phyloP scores from a whole-genome alignment of 53 echinoderm and acorn worm genomes.

The Echinarachnius parma region DNA sequence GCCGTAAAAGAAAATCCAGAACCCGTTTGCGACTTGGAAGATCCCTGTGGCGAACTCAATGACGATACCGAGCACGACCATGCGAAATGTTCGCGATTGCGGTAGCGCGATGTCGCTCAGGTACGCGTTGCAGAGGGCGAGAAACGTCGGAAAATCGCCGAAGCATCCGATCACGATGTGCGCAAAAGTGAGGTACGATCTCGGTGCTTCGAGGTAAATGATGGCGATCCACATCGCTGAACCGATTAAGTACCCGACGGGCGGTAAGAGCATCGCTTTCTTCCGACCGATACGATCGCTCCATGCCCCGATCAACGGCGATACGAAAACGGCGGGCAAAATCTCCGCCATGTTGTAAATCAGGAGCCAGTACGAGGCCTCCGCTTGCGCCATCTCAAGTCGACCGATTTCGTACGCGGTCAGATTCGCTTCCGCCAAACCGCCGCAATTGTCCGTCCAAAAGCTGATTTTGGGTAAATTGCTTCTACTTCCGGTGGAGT shows the following conservation, averaged over 20 bases:
- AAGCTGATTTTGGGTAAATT: too few relatives aligned
- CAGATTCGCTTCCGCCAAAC: neutral
- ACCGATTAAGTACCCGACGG: conserved; percentile 61
- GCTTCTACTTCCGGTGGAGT: too few relatives aligned
- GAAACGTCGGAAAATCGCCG: conserved; percentile 63
- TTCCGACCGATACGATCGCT: conserved; percentile 65
- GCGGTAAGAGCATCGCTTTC: conserved; percentile 64
- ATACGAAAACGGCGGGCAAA: conserved; percentile 58
- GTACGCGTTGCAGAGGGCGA: conserved; percentile 67
- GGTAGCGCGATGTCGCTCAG: conserved; percentile 60
- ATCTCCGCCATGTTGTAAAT: conserved; percentile 52
- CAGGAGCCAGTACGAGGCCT: conserved; percentile 62
- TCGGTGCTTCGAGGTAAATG: conserved; percentile 42
- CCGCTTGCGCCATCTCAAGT: conserved; percentile 41
- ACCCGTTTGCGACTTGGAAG: conserved; percentile 67
- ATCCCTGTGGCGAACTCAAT: conserved; percentile 63
- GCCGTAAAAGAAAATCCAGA: conserved; percentile 53
- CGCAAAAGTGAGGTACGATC: conserved; percentile 65
- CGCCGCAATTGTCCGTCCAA: conserved; percentile 12
- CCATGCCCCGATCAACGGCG: conserved; percentile 63
- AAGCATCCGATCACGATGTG: conserved; percentile 60
- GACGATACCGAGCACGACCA: conserved; percentile 64
- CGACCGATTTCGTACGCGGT: neutral
- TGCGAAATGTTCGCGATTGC: conserved; percentile 55
- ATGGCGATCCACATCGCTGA: conserved; percentile 50